Evolutionary conservation across 2,888 invertebrate genomes (phyloP), one percentile per base, ranked within the genome.

Genomic region (Prenolepis imparis): DNA sequence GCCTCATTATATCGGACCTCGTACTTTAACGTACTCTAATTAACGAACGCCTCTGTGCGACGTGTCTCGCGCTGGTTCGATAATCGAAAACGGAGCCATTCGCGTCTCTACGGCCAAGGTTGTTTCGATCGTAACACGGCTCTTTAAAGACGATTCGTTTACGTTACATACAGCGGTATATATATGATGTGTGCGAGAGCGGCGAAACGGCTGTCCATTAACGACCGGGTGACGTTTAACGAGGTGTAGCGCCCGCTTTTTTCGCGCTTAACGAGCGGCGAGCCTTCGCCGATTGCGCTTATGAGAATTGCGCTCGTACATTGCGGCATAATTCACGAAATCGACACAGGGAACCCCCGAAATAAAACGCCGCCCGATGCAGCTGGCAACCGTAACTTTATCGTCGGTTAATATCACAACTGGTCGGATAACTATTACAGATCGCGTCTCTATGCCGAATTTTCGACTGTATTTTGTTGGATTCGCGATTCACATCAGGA

Each of bases 91-190:
- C 15, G 24, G 39, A 66, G 55, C 67, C 36, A 68, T 77, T 77
- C 68, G 39, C 66, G 52, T 74, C 66, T 48, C 21, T 52, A 82
- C 41, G 52, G 57, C 74, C 78, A 82, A 75, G 82, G 75, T 21
- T 64, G 8, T 74, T 52, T 55, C 52, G 44, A 41, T 21, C 57
- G 57, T 82, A 75, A 75, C 55, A 57, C 12, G 41, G 48, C 36
- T 66, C 64, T 77, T 64, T 66, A 74, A 78, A 77, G 82, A 52
- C 55, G 66, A 78, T 63, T 75, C 77, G 55, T 82, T 75, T 75
- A 64, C 66, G 59, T 39, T 44, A 59, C 24, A 39, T 32, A 28
- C 11, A 15, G 28, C 36, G 55, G 8, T 52, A 66, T 66, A 66
- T 9, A 21, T 18, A 24, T 9, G n/a, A 4, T 28, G 24, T 55